Evolutionary conservation across 2,888 invertebrate genomes (phyloP).

Genomic region (Erebia ligea): DNA sequence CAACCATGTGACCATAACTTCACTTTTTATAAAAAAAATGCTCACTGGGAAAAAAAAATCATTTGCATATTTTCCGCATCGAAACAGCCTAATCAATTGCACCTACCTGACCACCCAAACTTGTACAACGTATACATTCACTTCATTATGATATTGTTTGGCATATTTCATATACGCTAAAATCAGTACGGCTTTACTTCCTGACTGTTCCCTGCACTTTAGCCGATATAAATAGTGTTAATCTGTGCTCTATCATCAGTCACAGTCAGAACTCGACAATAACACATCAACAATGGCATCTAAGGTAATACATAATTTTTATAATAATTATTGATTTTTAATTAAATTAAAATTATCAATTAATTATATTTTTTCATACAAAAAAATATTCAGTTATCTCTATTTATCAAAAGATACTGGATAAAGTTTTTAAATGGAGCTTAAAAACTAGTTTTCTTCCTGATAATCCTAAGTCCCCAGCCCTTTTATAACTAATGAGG

Average conservation of each 20-base stretch:
- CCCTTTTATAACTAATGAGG: no score
- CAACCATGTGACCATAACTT: no score
- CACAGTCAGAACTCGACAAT: conserved; percentile 14
- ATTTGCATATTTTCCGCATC: no score
- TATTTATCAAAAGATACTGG: no score
- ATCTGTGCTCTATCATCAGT: conserved; percentile 12
- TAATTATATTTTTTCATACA: no score
- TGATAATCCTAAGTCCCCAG: no score
- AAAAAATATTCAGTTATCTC: neutral
- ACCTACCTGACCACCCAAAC: conserved; percentile 12
- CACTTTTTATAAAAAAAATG: no score
- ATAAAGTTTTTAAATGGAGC: no score
- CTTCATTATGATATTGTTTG: conserved; percentile 17
- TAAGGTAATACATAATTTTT: conserved; percentile 11
- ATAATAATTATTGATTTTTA: neutral
- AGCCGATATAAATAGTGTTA: conserved; percentile 22
- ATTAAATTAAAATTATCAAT: no score
- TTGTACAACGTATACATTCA: conserved; percentile 19
- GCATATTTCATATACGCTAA: neutral
- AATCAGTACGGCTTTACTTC: conserved; percentile 13
- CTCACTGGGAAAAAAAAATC: no score
- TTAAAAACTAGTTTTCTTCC: no score
- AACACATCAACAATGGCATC: conserved; percentile 29
- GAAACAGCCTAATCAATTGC: no score
- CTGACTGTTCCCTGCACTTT: conserved; percentile 1